Evolutionary conservation across 2,888 invertebrate genomes (phyloP), one percentile per base, ranked within the genome.

Genomic region (Brachyptera putata): DNA sequence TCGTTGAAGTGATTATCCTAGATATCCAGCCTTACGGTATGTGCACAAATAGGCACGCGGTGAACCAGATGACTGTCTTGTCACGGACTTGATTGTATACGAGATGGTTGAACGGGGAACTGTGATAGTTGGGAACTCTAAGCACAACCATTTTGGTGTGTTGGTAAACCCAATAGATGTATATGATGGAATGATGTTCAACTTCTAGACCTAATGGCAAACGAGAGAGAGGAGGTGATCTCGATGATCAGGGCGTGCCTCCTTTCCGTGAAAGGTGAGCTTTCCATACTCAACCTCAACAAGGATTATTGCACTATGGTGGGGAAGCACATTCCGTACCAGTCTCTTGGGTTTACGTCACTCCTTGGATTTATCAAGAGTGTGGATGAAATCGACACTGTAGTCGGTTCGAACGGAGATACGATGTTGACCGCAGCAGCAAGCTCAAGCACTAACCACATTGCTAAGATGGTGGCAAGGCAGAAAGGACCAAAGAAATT

Each of bases 301-400:
- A 7, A n/a, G n/a, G 88, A 89, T 69, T 87, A 84, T 71, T 73
- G 72, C 56, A 79, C 79, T 66, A 71, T 87, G 24, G 82, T 85
- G 70, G 85, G 85, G 24, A 79, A 79, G 69, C 74, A 74, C 66
- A 82, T 89, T 67, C 87, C 87, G 4, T 87, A 74, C 67, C 75
- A 73, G 61, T 76, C 77, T 66, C 73, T 85, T 58, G 87, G 87
- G 3, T 86, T 77, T 72, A 68, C 73, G 37, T 74, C 75, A 7
- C 72, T 87, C 7, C 81, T 84, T 61, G 81, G 82, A 36, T 77
- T 89, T 63, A 75, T 88, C 60, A 68, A 74, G 34, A 78, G 78
- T 64, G 78, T 81, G 16, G 81, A 84, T 11, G 79, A 81, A 25
- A 77, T 85, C 5, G 14, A 39, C 9, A 11, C 11, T 30, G 11